Base-by-base conservation (phyloP, 2,888 invertebrate species). In the Nebria brevicollis region DNA sequence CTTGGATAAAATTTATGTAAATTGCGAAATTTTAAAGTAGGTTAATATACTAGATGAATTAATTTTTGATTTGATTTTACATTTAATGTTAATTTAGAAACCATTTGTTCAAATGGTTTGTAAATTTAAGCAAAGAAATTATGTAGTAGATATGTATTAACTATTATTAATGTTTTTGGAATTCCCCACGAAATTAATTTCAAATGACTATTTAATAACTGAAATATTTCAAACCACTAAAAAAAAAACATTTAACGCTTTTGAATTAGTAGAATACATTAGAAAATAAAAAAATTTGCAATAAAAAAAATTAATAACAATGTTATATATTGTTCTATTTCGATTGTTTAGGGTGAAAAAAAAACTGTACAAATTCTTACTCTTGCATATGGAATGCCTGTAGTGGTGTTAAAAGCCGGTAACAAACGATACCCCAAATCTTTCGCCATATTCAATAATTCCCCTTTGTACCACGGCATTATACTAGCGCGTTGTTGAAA, bases 341-440 rank as follows among this genome's bases (percentile, higher is more conserved):
- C 1, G 25, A 66, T 8, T 66, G 0, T 66, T 13, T 66, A n/a
- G 66, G 6, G 25, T 66, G 25, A 11, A 66, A 13, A 5, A 7
- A 66, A 66, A 25, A 66, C 4, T 66, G 66, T 25, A 66, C 1
- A 26, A 70, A 70, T 54, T 54, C 86, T 89, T 87, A 98, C 97
- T 89, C 96, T 93, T n/a, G 98, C 96, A 89, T 97, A 97, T 10
- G 99, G 99, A 87, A 99, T 96, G 72, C 99, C 99, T 0, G 98
- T 98, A 3, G 97, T 94, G 0, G 99, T 98, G 89, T 99, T 98
- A 89, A 99, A 99, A 3, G 99, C 98, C n/a, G 99, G 99, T 83
- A 99, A 89, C 79, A 99, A 91, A 83, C 98, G 91, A 87, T 94
- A 95, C 3, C 98, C 99, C 78, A 99, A 91, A 88, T 99, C 98